Percentiles rank a stretch among this genome's conserved stretches.
Conservation (phyloP, 1,140 invertebrate genomes). For the Manduca sexta region DNA sequence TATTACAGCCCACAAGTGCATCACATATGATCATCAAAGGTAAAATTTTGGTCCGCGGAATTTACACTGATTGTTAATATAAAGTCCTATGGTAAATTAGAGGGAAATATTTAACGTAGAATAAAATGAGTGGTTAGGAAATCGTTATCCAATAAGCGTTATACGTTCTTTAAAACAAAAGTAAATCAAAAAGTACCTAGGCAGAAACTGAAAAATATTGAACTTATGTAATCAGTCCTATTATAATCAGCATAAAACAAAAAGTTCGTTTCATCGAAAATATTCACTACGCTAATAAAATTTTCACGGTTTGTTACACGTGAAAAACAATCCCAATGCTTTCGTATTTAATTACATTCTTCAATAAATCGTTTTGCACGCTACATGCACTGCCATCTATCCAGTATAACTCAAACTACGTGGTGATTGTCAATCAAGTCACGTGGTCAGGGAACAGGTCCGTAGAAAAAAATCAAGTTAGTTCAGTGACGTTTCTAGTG, state of each 20-base stretch:
- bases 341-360: constrained; percentile 24
- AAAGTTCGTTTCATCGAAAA: constrained; percentile 16
- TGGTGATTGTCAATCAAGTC: constrained; percentile 30
- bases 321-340: constrained; percentile 13
- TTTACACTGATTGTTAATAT: too few relatives aligned
- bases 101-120: too few relatives aligned
- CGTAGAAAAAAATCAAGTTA: constrained; percentile 57
- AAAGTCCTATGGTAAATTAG: too few relatives aligned
- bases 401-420: constrained; percentile 15
- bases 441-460: constrained; percentile 36
- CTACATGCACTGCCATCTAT: constrained; percentile 38
- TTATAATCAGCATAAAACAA: constrained; percentile 24
- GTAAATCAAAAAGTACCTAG: too few relatives aligned
- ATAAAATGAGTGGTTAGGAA: too few relatives aligned
- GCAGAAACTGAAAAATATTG: too few relatives aligned
- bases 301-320: constrained; percentile 30
- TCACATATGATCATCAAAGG: too few relatives aligned
- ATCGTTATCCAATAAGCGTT: too few relatives aligned
- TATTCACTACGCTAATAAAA: constrained; percentile 30
- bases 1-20: too few relatives aligned
- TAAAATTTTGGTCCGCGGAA: too few relatives aligned
- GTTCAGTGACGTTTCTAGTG: constrained; percentile 53
- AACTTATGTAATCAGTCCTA: not conserved
- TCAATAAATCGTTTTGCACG: not conserved
- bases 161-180: too few relatives aligned